These are phyloP conservation scores for Xerus rutilus DNA, from an alignment of 2,797 vertebrate genomes.

Conservation along the genomic window DNA sequence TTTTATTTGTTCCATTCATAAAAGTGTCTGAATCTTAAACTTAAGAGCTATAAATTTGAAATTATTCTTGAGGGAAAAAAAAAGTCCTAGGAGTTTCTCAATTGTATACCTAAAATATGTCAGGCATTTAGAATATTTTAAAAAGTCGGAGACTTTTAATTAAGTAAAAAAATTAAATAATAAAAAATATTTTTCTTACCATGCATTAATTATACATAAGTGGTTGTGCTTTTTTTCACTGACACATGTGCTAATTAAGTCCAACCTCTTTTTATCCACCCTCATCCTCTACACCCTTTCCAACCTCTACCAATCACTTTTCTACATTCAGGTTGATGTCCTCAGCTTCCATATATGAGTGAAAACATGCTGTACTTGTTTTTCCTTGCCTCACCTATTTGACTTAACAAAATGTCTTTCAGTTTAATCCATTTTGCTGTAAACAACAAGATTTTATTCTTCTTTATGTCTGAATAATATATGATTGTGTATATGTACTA, in stretches of 20 bases:
- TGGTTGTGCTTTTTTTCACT: neutral
- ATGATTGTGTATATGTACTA: too few species aligned
- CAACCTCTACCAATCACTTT: neutral
- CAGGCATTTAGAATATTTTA: neutral
- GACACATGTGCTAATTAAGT: neutral
- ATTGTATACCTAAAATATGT: neutral
- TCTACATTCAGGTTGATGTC: neutral
- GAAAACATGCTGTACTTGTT: neutral
- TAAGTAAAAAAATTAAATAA: neutral
- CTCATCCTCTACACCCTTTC: neutral
- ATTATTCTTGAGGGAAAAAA: neutral
- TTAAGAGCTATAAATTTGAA: neutral
- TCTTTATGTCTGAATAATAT: too few species aligned
- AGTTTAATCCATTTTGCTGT: too few species aligned
- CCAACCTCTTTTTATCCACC: neutral
- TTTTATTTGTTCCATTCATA: neutral
- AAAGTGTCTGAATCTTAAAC: neutral
- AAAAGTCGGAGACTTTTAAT: neutral
- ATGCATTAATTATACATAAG: neutral
- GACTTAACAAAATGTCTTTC: neutral
- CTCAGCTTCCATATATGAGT: neutral
- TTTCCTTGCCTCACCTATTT: neutral
- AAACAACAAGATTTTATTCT: too few species aligned
- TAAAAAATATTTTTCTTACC: neutral
- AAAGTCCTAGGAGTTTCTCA: neutral